These are phyloP conservation scores for Drosophila paucipuncta DNA, from an alignment of 2,888 invertebrate species.

Conservation along the genomic window DNA sequence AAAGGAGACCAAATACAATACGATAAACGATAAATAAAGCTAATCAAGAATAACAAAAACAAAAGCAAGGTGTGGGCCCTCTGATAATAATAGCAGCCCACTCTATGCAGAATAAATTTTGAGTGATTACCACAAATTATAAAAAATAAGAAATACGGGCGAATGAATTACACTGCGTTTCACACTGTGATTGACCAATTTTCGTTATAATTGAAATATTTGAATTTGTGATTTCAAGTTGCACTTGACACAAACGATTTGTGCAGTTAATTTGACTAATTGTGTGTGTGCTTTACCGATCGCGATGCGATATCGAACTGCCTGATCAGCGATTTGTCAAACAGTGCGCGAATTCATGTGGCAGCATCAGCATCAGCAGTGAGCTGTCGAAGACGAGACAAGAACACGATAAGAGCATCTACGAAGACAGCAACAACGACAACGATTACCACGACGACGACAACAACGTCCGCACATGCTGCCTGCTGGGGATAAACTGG, in stretches of 20 bases:
- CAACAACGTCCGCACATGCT: constrained; percentile 83
- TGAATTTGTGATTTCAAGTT: constrained; percentile 13
- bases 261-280: constrained; percentile 21
- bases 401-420: constrained; percentile 42
- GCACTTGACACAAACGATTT: constrained; percentile 21
- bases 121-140: constrained; percentile 36
- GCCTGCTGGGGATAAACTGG: constrained; percentile 85
- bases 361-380: constrained; percentile 25
- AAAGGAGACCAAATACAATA: constrained; percentile 32
- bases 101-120: constrained; percentile 3
- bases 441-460: constrained; percentile 55
- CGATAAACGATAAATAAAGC: constrained; percentile 43
- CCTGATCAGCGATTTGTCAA: constrained; percentile 16
- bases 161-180: constrained; percentile 12
- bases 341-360: constrained; percentile 16
- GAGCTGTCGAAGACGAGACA: constrained; percentile 29
- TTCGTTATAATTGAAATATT: constrained; percentile 4
- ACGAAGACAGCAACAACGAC: constrained; percentile 41
- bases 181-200: constrained; percentile 3
- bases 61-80: constrained; percentile 42
- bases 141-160: constrained; percentile 20
- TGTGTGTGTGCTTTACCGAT: constrained; percentile 22
- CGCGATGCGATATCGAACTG: constrained; percentile 21
- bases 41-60: constrained; percentile 44
- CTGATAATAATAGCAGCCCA: constrained; percentile 44